Evolutionary conservation across 2,113 vertebrate genomes (phyloP).

Genomic region (Corapipo altera): DNA sequence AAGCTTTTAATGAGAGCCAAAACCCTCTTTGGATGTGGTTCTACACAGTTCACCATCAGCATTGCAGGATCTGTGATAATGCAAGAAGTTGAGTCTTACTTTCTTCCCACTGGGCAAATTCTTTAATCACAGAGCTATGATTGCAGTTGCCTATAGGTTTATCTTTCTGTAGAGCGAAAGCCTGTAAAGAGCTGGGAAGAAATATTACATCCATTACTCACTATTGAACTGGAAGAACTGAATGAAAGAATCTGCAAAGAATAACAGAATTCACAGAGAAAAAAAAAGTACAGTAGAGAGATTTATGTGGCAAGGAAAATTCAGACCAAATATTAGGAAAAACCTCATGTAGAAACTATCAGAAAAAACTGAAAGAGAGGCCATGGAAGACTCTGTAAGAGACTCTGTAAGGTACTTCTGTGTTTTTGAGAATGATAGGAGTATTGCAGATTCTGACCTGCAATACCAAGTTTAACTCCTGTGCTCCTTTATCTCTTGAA

Average conservation of each 20-base stretch:
- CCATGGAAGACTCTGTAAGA: background rate
- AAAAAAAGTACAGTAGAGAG: background rate
- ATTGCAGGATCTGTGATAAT: background rate
- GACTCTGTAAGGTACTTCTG: background rate
- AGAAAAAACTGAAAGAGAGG: background rate
- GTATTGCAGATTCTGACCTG: background rate
- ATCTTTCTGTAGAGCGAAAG: background rate
- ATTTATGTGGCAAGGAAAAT: background rate
- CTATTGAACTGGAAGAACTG: background rate
- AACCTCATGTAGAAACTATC: background rate
- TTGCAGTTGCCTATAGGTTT: background rate
- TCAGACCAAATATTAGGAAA: background rate
- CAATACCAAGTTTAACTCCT: background rate
- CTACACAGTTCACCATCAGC: background rate
- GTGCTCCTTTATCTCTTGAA: background rate
- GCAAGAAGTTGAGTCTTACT: background rate
- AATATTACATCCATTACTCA: background rate
- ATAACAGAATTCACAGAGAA: background rate
- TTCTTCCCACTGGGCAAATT: background rate
- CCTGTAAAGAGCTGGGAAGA: background rate
- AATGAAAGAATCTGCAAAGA: background rate
- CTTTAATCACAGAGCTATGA: background rate
- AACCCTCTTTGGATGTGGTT: background rate
- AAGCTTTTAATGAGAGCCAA: background rate
- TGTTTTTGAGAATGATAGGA: background rate